Conservation (phyloP, 2,888 invertebrate species). For the Selenia dentaria region DNA sequence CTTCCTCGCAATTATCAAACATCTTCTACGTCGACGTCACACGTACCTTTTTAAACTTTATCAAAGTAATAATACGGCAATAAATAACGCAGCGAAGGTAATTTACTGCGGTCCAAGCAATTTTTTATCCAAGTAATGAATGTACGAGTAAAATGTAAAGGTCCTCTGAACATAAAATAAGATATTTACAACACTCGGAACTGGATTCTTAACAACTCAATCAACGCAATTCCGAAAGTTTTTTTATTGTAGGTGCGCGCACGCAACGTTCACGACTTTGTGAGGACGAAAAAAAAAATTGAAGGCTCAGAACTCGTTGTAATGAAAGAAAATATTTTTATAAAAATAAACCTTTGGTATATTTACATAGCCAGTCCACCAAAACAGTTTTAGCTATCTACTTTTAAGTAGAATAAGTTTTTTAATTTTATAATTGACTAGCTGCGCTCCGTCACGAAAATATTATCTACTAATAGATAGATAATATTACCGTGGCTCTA, state of each 20-base stretch:
- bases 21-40: no score
- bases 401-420: no score
- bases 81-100: neutral
- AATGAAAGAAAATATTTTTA: neutral
- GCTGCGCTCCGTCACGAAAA: no score
- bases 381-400: no score
- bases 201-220: conserved; percentile 74
- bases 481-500: no score
- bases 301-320: conserved; percentile 64
- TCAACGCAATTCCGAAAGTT: conserved; percentile 78
- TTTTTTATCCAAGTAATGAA: neutral
- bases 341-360: no score
- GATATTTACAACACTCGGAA: conserved; percentile 37
- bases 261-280: neutral
- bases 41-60: no score
- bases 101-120: neutral
- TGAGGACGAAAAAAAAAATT: conserved; percentile 53
- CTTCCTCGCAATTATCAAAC: no score
- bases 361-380: no score
- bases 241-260: conserved; percentile 62
- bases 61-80: no score
- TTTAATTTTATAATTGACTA: no score
- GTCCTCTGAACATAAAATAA: conserved; percentile 10
- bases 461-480: no score
- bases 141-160: conserved; percentile 1